Conservation (phyloP, 2,113 vertebrate species). For the Rhabdomys dilectus region DNA sequence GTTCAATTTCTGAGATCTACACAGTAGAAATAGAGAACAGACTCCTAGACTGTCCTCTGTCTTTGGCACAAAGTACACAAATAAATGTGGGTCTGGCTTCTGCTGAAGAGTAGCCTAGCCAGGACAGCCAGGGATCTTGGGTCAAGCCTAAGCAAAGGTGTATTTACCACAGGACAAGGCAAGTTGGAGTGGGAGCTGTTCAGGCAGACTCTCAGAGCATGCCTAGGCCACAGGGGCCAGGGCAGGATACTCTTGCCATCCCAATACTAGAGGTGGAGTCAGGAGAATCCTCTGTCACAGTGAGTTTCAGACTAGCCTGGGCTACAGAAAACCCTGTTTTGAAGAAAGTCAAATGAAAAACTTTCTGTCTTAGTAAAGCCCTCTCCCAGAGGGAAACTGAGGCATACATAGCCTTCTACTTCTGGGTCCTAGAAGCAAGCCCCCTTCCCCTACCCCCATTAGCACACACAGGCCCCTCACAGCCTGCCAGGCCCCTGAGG, state of each 20-base stretch:
- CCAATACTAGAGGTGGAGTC: not conserved
- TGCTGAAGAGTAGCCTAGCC: not conserved
- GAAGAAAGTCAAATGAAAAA: not conserved
- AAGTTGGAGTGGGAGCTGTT: not conserved
- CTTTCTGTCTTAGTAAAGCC: not conserved
- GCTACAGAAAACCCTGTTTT: not conserved
- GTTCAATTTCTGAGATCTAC: no score
- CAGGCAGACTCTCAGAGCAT: not conserved
- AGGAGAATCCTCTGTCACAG: not conserved
- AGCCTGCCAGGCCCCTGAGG: not conserved
- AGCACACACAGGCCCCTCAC: not conserved
- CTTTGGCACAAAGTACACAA: not conserved
- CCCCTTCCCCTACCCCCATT: rapidly evolving
- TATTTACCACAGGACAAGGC: not conserved
- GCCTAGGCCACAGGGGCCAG: no score
- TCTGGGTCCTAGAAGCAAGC: not conserved
- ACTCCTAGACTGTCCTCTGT: not conserved
- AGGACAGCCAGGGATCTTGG: no score
- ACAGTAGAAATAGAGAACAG: not conserved
- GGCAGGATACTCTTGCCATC: no score
- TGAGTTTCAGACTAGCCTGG: not conserved
- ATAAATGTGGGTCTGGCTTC: not conserved
- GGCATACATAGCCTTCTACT: not conserved
- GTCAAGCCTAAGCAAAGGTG: not conserved
- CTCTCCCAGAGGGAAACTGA: not conserved